These are phyloP conservation scores for Sebastiscus albofasciatus DNA, from an alignment of 2,797 vertebrate species.

Conservation along the genomic window DNA sequence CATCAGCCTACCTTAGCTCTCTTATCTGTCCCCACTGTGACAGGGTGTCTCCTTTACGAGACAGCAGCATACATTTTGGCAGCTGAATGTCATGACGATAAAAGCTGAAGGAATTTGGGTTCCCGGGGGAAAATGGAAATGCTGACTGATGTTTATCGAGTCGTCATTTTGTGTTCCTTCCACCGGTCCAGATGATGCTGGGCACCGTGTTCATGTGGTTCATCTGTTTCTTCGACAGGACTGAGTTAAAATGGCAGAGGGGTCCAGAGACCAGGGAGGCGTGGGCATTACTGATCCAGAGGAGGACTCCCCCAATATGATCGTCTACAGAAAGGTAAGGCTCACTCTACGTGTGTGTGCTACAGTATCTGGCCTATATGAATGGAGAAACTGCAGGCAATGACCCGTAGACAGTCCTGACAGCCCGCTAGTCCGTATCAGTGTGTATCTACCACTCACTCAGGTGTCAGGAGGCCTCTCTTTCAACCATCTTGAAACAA, in stretches of 20 bases:
- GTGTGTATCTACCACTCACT: slow-evolving; percentile 30
- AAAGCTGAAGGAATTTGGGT: slow-evolving; percentile 24
- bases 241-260: slow-evolving; percentile 89
- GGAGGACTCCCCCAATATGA: slow-evolving; percentile 95
- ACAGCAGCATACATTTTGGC: slow-evolving; percentile 31
- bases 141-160: slow-evolving; percentile 46
- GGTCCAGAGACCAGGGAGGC: slow-evolving; percentile 81
- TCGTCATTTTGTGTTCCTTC: slow-evolving; percentile 24
- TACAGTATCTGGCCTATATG: background rate
- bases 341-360: background rate
- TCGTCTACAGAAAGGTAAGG: slow-evolving; percentile 96
- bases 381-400: slow-evolving; percentile 28
- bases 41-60: slow-evolving; percentile 38
- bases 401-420: slow-evolving; percentile 41
- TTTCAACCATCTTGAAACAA: slow-evolving; percentile 30
- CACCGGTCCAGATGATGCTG: background rate
- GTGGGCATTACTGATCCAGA: slow-evolving; percentile 85
- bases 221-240: slow-evolving; percentile 50
- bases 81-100: slow-evolving; percentile 63
- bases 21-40: slow-evolving; percentile 49
- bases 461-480: slow-evolving; percentile 40
- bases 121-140: slow-evolving; percentile 14
- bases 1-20: slow-evolving; percentile 41
- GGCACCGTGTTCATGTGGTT: background rate
- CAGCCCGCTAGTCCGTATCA: slow-evolving; percentile 54